Evolutionary conservation across 35 echinoderm and acorn worm species (phyloP).

Genomic region (Hemicentrotus pulcherrimus): DNA sequence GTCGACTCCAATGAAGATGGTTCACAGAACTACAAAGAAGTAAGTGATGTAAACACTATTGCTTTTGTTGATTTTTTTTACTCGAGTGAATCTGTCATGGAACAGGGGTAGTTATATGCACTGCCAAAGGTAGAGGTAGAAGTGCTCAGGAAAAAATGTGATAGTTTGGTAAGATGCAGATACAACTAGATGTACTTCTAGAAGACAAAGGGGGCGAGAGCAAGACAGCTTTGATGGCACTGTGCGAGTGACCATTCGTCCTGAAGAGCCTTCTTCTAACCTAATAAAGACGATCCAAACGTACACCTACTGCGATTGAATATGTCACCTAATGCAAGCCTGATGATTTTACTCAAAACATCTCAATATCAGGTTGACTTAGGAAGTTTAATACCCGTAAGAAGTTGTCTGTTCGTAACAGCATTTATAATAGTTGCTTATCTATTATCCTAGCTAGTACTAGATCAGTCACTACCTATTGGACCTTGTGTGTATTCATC

Average conservation of each 20-base stretch:
- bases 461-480: no score
- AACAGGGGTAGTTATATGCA: not conserved
- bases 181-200: not conserved
- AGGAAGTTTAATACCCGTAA: no score
- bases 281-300: no score
- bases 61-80: constrained; percentile 37
- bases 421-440: no score
- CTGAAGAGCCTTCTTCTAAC: not conserved
- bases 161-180: constrained; percentile 29
- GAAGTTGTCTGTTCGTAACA: no score
- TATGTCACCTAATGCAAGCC: no score
- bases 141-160: not conserved
- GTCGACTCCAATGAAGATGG: not conserved
- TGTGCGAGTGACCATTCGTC: not conserved
- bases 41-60: constrained; percentile 14
- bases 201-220: not conserved
- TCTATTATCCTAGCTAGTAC: no score
- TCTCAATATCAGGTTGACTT: no score
- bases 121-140: constrained; percentile 19
- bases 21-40: constrained; percentile 6
- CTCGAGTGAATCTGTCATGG: constrained; percentile 17
- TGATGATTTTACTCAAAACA: no score
- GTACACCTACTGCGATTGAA: no score
- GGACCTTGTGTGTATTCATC: no score
- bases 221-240: not conserved